A percentile compares a stretch with the other conserved stretches of the same genome.
Conservation (phyloP, 1,140 invertebrate species). For the Cherax quadricarinatus region DNA sequence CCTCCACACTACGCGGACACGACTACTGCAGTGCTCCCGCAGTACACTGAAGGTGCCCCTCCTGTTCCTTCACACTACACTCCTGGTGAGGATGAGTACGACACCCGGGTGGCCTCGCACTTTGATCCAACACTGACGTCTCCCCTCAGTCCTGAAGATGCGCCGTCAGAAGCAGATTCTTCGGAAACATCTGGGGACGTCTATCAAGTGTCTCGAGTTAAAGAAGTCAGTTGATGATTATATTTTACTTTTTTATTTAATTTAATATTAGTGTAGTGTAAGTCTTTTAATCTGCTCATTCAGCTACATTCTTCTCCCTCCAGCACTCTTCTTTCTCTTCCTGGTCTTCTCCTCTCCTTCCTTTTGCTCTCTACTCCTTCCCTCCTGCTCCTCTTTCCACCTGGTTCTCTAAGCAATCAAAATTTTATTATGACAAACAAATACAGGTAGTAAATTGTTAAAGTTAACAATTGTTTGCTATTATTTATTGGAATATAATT, state of each 20-base stretch:
- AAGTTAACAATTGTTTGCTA: too few relatives aligned
- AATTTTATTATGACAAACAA: too few relatives aligned
- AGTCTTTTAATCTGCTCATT: too few relatives aligned
- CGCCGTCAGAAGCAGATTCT: conserved; percentile 57
- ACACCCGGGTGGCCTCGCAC: background rate
- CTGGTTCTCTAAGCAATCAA: too few relatives aligned
- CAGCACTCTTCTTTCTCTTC: background rate
- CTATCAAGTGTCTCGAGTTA: conserved; percentile 39
- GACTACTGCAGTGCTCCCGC: conserved; percentile 22
- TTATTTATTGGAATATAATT: too few relatives aligned
- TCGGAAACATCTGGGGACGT: conserved; percentile 47
- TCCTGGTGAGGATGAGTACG: conserved; percentile 50
- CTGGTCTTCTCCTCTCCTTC: background rate
- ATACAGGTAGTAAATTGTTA: too few relatives aligned
- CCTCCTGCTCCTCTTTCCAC: too few relatives aligned
- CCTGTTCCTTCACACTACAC: conserved; percentile 47
- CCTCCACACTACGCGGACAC: conserved; percentile 32
- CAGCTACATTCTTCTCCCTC: background rate
- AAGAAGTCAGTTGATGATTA: conserved; percentile 28
- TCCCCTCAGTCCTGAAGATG: conserved; percentile 61
- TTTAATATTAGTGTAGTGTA: background rate
- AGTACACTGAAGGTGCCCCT: conserved; percentile 16
- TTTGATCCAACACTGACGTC: conserved; percentile 48
- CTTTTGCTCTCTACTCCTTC: too few relatives aligned
- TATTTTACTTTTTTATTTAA: background rate